phyloP scores from a whole-genome alignment of 2,113 vertebrate species.

The Motacilla alba region DNA sequence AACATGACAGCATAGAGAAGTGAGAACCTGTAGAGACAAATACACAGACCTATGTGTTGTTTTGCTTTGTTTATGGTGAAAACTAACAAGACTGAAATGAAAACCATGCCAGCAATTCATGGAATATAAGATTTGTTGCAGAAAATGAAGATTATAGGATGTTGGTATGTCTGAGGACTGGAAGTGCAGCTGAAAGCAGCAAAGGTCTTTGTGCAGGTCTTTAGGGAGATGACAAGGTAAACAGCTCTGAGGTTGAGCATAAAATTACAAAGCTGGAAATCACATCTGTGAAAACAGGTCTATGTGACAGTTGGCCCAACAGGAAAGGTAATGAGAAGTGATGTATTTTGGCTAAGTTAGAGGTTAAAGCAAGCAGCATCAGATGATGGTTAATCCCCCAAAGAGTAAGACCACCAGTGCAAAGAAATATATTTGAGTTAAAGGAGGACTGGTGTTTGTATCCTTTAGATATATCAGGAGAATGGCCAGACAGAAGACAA shows the following conservation, averaged over 20 bases:
- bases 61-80: neutral
- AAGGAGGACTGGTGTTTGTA: neutral
- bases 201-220: neutral
- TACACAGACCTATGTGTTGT: neutral
- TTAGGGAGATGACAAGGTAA: neutral
- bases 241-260: neutral
- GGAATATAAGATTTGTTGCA: neutral
- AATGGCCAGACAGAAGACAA: neutral
- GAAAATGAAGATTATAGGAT: neutral
- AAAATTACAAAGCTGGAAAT: neutral
- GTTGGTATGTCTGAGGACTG: neutral
- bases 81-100: neutral
- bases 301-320: neutral
- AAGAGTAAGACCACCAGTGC: neutral
- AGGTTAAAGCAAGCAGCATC: neutral
- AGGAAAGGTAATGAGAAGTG: neutral
- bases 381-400: neutral
- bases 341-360: neutral
- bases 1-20: neutral
- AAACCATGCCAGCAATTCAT: neutral
- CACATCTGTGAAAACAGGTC: neutral
- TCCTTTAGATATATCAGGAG: neutral
- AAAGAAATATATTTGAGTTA: neutral
- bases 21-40: neutral
- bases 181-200: neutral